These are phyloP conservation scores for Drosophila lowei DNA, from an alignment of 1,140 invertebrate genomes.

Conservation along the genomic window DNA sequence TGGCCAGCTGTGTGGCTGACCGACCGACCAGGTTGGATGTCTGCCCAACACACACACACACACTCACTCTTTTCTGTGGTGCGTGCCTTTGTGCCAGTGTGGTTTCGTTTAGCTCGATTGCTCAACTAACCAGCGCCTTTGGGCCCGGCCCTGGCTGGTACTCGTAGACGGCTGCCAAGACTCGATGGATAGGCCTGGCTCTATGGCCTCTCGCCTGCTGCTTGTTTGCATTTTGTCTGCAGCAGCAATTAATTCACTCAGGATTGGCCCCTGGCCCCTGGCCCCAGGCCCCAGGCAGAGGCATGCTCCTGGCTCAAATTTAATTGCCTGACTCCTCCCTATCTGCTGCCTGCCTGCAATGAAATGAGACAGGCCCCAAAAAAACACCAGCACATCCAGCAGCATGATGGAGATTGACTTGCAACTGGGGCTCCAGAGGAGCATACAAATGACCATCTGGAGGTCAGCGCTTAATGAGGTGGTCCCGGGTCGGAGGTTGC, in stretches of 20 bases:
- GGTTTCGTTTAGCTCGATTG: constrained; percentile 71
- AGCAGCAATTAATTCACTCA: constrained; percentile 64
- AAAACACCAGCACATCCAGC: constrained; percentile 1
- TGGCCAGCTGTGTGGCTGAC: neutral
- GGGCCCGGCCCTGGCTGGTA: neutral
- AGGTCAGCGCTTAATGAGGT: constrained; percentile 42
- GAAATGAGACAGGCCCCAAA: constrained; percentile 40
- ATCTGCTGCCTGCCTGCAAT: constrained; percentile 24
- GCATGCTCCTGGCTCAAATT: constrained; percentile 12
- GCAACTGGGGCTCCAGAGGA: neutral
- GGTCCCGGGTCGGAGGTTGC: constrained; percentile 18
- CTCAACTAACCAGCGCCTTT: constrained; percentile 64
- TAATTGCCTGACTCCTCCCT: constrained; percentile 25
- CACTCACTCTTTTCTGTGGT: constrained; percentile 15
- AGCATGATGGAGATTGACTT: constrained; percentile 48
- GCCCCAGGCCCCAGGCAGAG: constrained; percentile 21
- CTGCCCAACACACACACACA: constrained; percentile 6
- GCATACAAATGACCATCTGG: constrained; percentile 33
- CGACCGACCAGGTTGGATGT: neutral
- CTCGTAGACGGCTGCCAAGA: no score
- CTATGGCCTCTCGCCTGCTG: constrained; percentile 2
- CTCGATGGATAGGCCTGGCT: no score
- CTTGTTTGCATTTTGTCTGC: constrained; percentile 34
- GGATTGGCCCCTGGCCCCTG: constrained; percentile 22
- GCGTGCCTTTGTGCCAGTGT: constrained; percentile 54